Base-by-base conservation (phyloP, 2,888 invertebrate species). In the Platycnemis pennipes region DNA sequence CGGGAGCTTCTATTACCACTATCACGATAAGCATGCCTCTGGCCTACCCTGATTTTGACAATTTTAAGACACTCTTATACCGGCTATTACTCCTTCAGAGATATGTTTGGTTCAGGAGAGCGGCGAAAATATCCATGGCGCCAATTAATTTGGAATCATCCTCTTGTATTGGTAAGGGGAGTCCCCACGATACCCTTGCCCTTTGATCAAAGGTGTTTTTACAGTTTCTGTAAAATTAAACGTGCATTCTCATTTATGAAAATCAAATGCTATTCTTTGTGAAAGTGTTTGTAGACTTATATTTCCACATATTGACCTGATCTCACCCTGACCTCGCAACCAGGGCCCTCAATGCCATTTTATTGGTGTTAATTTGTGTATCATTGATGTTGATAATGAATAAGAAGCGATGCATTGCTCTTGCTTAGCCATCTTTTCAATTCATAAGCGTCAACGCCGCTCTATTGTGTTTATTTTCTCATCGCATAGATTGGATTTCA, bases 351-450 rank as follows among this genome's bases (percentile, higher is more conserved):
- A 42, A 91, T 91, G 53, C 44, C 44, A 44, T 63, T 91, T 63
- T 42, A 91, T 91, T 69, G 91, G 63, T 91, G 91, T 91, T 91
- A 44, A 91, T 91, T 91, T 91, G 91, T 91, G 91, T 91, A 91
- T 63, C 37, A 91, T 91, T 91, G 91, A 91, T 91, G 91, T 91
- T 63, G 49, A 56, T 63, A 44, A 91, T 91, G 63, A 63, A 91
- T 63, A 42, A 56, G 22, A 42, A 69, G 44, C 91, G 56, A 56
- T 91, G 63, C 63, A 63, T 77, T 63, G 91, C 91, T 63, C 91
- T 91, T 91, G n/a, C 44, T 63, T 91, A 91, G 91, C 44, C 56
- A 91, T 63, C 26, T 89, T 89, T 44, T 56, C 56, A 26, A 42
- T 63, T 91, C 63, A 63, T 91, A 69, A 42, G 89, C 89, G 89